Base-by-base conservation (phyloP, 2,797 vertebrate genomes). In the Eulemur mongoz region DNA sequence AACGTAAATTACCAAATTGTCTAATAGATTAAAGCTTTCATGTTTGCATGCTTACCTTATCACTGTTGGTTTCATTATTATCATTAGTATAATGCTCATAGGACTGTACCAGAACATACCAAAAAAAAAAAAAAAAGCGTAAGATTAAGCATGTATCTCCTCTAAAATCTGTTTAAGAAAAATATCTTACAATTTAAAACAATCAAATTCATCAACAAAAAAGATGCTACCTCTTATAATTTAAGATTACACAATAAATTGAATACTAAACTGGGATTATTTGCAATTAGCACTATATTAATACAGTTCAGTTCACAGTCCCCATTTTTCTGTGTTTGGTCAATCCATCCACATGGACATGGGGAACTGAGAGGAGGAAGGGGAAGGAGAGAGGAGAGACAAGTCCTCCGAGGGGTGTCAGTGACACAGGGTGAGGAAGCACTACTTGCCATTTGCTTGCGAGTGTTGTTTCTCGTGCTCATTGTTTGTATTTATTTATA, bases 161-260 rank as follows among this genome's bases (percentile, higher is more conserved):
- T 54, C 63, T 38, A 83, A 73, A 90, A 23, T 38, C 27, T 43
- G 32, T 65, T 75, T 78, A 59, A 75, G 14, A 52, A 45, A 20
- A 73, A 59, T 48, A 20, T 27, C 10, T 81, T 78, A 13, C 35
- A 25, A 35, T 18, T 69, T 38, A 69, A 76, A 38, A 4, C 79
- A 83, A 50, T 23, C n/a, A 52, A 38, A 73, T 61, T 87, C 35
- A 54, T 38, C 50, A 57, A 72, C 35, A 92, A 14, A 82, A 76
- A 57, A 78, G 22, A 48, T 23, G 17, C 6, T 87, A 38, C 18
- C 22, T 84, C 32, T 35, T 88, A 5, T 20, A 40, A 59, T 4
- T 40, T 54, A 85, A 78, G 43, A 45, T 81, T 18, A n/a, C 2
- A 75, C 2, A 40, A 38, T 45, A 72, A 54, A 86, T 40, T n/a